A percentile compares a stretch with the other conserved stretches of the same genome.
Evolutionary conservation across 2,888 invertebrate species (phyloP).

Genomic region (Rotaria socialis): DNA sequence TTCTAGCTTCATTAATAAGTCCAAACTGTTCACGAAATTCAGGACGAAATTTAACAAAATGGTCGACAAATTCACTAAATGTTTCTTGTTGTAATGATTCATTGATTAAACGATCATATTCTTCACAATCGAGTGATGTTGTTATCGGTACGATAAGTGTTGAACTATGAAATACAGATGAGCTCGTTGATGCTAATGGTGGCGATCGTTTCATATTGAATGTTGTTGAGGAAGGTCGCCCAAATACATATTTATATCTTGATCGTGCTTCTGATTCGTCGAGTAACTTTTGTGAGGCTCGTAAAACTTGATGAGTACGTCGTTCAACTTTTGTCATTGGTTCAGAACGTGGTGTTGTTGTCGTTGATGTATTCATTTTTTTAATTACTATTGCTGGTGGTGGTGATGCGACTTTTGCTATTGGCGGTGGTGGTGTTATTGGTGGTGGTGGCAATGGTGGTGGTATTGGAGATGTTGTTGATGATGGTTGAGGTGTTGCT

Average conservation of each 20-base stretch:
- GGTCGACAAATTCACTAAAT: constrained; percentile 18
- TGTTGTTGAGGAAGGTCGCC: not conserved
- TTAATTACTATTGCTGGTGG: too few species aligned
- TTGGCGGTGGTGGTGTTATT: not conserved
- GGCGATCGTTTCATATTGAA: not conserved
- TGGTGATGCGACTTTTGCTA: not conserved
- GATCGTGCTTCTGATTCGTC: not conserved
- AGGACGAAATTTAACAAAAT: constrained; percentile 35
- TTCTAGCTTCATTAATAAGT: not conserved
- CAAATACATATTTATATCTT: not conserved
- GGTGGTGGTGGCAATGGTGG: too few species aligned
- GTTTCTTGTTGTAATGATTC: constrained; percentile 25
- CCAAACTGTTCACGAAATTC: constrained; percentile 16
- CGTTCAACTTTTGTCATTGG: constrained; percentile 25
- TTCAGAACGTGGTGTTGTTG: not conserved
- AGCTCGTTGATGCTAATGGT: not conserved
- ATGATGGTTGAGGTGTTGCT: not conserved
- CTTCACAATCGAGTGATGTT: not conserved
- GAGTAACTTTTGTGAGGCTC: not conserved
- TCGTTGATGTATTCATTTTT: too few species aligned
- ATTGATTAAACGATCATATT: constrained; percentile 14
- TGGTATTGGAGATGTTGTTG: not conserved
- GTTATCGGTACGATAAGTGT: not conserved
- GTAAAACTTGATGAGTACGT: not conserved
- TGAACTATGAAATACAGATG: not conserved